Evolutionary conservation across 1,140 invertebrate genomes (phyloP).

Genomic region (Ectropis grisescens): DNA sequence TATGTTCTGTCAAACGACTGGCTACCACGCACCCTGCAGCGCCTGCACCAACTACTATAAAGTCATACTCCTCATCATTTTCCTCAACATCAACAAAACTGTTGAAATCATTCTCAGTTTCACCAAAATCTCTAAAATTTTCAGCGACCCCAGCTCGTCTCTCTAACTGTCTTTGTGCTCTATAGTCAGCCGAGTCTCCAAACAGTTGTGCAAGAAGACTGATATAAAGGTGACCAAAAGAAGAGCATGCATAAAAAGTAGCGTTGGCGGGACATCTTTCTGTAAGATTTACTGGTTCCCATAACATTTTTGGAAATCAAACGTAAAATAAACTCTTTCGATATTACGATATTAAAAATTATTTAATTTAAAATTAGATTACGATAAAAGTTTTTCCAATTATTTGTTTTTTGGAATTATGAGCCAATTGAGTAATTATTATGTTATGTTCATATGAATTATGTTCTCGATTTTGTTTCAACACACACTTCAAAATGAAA

Average conservation of each 20-base stretch:
- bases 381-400: no score
- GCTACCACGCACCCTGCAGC: conserved; percentile 72
- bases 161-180: conserved; percentile 5
- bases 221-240: conserved; percentile 21
- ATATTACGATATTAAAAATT: no score
- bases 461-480: no score
- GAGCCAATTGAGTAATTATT: no score
- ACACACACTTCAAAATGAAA: no score
- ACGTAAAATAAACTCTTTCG: no score
- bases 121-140: no score
- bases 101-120: conserved; percentile 1
- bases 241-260: conserved; percentile 15
- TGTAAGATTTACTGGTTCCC: conserved; percentile 26
- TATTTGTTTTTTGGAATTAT: no score
- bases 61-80: conserved; percentile 19
- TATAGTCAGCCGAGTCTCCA: conserved; percentile 11
- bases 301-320: no score
- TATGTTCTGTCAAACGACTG: conserved; percentile 65
- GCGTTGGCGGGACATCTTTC: conserved; percentile 17
- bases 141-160: no score
- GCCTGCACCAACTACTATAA: conserved; percentile 28
- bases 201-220: conserved; percentile 24
- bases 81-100: not conserved
- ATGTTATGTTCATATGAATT: no score
- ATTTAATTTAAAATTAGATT: no score